Evolutionary conservation across 1,140 invertebrate genomes (phyloP), one percentile per base, ranked within the genome.

Genomic region (Scaptomyza graminum): DNA sequence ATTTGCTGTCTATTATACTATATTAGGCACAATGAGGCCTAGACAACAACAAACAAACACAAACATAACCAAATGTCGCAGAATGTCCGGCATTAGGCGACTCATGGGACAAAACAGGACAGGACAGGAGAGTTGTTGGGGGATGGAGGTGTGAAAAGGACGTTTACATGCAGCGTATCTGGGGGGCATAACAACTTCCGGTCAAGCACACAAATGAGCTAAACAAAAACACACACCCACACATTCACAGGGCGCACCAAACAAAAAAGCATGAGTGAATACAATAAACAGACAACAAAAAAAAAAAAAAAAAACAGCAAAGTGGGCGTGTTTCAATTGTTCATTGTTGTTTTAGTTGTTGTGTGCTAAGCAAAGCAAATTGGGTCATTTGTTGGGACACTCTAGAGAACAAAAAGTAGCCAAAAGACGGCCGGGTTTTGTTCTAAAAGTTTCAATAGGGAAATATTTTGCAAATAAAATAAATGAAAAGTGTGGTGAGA

Each of bases 401-500:
- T 44, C 12, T 4, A 43, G 15, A 55, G 59, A 51, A 16, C 55
- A 34, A 51, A 52, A 37, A 34, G 22, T 34, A n/a, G 46, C 8
- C 57, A 59, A 61, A 51, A 57, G 74, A 73, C 34, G 70, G 18
- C 18, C 18, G 18, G 18, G 18, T 3, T 22, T 22, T 60, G 62
- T 5, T 50, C 60, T 60, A 31, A 79, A 84, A 83, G 71, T 83
- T 84, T 73, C 80, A 84, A 76, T 83, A 84, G 76, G 81, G 67
- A 83, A 84, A 83, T 76, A 79, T 80, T 61, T 63, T 34, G 43
- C 44, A 76, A 69, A 88, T 85, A 87, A 85, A 85, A 75, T 87
- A 72, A 78, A 88, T 78, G 66, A 75, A 78, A 87, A 72, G 71
- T 83, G 65, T 70, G 57, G 28, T 37, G 31, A 84, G 84, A 79